Conservation (phyloP, 1,140 invertebrate species). For the Macrostomum lignano region DNA sequence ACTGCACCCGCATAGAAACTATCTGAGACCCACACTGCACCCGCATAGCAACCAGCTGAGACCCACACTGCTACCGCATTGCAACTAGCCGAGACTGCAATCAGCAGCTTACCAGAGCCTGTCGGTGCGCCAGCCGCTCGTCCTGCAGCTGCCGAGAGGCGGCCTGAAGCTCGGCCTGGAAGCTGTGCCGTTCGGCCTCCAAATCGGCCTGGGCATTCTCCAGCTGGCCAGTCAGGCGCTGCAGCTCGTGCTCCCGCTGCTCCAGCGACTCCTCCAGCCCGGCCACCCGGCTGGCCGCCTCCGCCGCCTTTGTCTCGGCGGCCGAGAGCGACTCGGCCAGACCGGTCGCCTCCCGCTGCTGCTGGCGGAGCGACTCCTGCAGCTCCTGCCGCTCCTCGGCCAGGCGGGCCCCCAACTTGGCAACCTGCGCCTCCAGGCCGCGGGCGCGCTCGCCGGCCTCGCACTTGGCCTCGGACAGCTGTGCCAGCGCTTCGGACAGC, state of each 20-base stretch:
- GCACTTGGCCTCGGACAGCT: conserved; percentile 89
- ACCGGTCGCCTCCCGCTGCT: too few relatives aligned
- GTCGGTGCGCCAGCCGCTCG: too few relatives aligned
- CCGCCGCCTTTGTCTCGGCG: conserved; percentile 49
- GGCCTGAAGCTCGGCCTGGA: conserved; percentile 49
- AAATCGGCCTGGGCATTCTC: conserved; percentile 9
- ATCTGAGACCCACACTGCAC: too few relatives aligned
- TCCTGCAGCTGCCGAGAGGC: conserved; percentile 54
- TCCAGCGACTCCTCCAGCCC: conserved; percentile 45
- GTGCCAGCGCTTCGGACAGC: conserved; percentile 72
- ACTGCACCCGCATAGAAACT: too few relatives aligned
- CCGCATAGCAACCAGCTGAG: too few relatives aligned
- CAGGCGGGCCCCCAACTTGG: conserved; percentile 56
- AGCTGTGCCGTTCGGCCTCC: conserved; percentile 40
- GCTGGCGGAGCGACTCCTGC: too few relatives aligned
- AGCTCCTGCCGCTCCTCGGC: too few relatives aligned
- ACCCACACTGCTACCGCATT: too few relatives aligned
- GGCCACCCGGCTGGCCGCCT: too few relatives aligned
- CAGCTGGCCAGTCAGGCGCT: background rate
- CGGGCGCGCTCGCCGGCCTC: conserved; percentile 79
- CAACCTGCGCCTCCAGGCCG: conserved; percentile 77
- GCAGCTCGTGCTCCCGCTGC: conserved; percentile 33
- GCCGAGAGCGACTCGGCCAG: conserved; percentile 51
- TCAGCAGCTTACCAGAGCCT: too few relatives aligned
- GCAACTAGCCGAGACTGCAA: too few relatives aligned